phyloP scores from a whole-genome alignment of 2,888 invertebrate species.

The Tenthredo mesomela region DNA sequence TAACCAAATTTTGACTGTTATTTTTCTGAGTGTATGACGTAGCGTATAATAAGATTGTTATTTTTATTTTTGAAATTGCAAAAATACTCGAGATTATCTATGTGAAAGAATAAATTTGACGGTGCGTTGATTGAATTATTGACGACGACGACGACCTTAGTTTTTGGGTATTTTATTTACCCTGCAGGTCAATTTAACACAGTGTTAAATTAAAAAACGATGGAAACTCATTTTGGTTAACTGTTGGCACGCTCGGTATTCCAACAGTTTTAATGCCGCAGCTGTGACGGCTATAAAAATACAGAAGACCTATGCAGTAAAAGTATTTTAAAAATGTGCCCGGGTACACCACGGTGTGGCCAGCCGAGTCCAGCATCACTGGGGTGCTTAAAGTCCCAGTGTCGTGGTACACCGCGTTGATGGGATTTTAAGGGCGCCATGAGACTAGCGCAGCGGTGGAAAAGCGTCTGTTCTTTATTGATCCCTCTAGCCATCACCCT shows the following conservation, averaged over 20 bases:
- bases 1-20: too few species aligned
- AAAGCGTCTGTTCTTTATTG: slow-evolving; percentile 38
- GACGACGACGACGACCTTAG: background rate
- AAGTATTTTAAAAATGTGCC: slow-evolving; percentile 58
- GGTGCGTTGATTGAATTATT: background rate
- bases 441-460: slow-evolving; percentile 1
- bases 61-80: too few species aligned
- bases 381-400: slow-evolving; percentile 29
- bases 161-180: background rate
- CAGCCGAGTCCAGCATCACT: background rate
- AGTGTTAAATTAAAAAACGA: slow-evolving; percentile 46
- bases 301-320: slow-evolving; percentile 57
- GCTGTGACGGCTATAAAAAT: slow-evolving; percentile 65
- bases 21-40: too few species aligned
- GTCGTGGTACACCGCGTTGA: slow-evolving; percentile 21
- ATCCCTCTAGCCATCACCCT: background rate
- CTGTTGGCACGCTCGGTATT: slow-evolving; percentile 59
- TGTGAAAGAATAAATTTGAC: too few species aligned
- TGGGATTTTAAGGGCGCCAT: slow-evolving; percentile 42
- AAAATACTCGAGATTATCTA: too few species aligned
- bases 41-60: too few species aligned
- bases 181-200: background rate
- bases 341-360: background rate
- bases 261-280: slow-evolving; percentile 63
- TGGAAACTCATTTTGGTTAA: slow-evolving; percentile 59